Base-by-base conservation (phyloP, 2,113 vertebrate genomes). In the Elephas maximus region DNA sequence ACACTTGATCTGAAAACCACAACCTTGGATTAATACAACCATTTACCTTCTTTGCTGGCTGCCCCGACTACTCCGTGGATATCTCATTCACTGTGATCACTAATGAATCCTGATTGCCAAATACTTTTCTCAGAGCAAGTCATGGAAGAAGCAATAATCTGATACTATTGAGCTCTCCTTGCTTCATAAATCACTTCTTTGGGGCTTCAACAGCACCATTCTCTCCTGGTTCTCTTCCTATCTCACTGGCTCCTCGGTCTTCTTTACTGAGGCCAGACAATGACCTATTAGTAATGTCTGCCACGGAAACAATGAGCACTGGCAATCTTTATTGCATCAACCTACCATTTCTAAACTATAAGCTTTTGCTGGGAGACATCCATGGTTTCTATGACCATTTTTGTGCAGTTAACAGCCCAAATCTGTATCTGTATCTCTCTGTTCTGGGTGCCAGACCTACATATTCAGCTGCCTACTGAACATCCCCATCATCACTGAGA, bases 71-170 rank as follows among this genome's bases (percentile, higher is more conserved):
- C 71, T 82, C 80, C 30, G 51, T 11, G 57, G 2, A 28, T 71
- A 62, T 71, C 37, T 80, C 11, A 77, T 51, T 90, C 67, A 8
- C 37, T 24, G 24, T 77, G 30, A 93, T 80, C 88, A 84, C 48
- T 82, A 91, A 91, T 33, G 24, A 93, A 81, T 23, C 45, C 60
- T 41, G 30, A 88, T 37, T 95, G 60, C 65, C 81, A 93, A 92
- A 95, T 45, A 76, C 28, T 90, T 62, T 83, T 73, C 85, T 88
- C 69, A 63, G 92, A 96, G 88, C 37, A 85, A 37, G 8, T 48
- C 62, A 79, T 30, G 33, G 65, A 80, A 92, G 96, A 94, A 87
- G 62, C n/a, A 88, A 84, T n/a, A 85, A 91, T 77, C 28, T 78
- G 33, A 83, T 88, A 88, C 26, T 51, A 78, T 8, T 80, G 73